Evolutionary conservation across 2,888 invertebrate species (phyloP), one percentile per base, ranked within the genome.

Genomic region (Acanthopleura granulata): DNA sequence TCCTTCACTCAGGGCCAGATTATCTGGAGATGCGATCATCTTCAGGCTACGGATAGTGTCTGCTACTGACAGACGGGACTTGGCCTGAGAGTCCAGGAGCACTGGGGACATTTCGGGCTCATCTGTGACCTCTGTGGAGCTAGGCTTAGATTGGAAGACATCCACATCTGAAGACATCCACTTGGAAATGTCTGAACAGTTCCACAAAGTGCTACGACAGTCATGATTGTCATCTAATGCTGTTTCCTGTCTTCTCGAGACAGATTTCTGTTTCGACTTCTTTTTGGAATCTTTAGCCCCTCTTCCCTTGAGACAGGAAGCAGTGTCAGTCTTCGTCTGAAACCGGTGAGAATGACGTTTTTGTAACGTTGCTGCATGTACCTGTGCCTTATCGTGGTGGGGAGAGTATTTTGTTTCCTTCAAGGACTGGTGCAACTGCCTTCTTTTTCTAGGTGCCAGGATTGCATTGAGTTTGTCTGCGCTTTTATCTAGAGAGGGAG

Each of bases 11-110:
- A 57, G 22, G 12, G 18, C 57, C 1, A 22, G 3, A 12, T 57
- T 57, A 22, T 57, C 57, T n/a, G 57, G 57, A 22, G 57, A 57
- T 57, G 57, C 22, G 22, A 57, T 57, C 57, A 57, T 57, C 57
- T 57, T 57, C 22, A 57, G 22, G 22, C 57, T 22, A n/a, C 57
- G 57, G n/a, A 57, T n/a, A 6, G 57, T 57, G 3, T 57, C 57
- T 57, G 57, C 57, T 22, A 57, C 57, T n/a, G 57, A 57, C 57
- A 57, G 3, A 1, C 57, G 18, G 12, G 57, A 57, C 22, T 57
- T 57, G 22, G 57, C 57, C 22, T 57, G 57, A 9, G 40, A 40
- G 3, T 40, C 40, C 22, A 57, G 57, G 18, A 57, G 57, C 18
- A 57, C 57, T 6, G 57, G 57, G 22, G 57, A 57, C 57, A 57